Conservation (phyloP, 2,113 vertebrate species). For the Ranitomeya variabilis region DNA sequence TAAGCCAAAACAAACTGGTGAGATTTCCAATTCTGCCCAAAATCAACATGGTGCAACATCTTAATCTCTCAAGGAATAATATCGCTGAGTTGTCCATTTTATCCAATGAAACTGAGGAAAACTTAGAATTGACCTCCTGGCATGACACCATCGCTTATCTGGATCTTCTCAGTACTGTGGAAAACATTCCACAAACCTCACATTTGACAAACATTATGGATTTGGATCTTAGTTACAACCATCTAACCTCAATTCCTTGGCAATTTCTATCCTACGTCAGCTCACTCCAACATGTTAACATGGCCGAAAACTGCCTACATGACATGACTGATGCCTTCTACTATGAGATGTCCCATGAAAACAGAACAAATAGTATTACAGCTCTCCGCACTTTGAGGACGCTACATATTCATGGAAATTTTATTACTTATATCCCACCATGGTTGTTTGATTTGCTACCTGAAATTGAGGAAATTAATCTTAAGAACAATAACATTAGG, state of each 20-base stretch:
- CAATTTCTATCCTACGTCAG: slow-evolving; percentile 70
- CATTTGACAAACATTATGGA: slow-evolving; percentile 63
- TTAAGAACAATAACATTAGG: slow-evolving; percentile 71
- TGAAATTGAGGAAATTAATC: slow-evolving; percentile 71
- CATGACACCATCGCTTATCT: slow-evolving; percentile 66
- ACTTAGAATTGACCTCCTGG: slow-evolving; percentile 62
- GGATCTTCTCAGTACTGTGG: not conserved
- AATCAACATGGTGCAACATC: slow-evolving; percentile 65
- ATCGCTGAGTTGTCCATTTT: slow-evolving; percentile 66
- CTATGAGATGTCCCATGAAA: fast-evolving
- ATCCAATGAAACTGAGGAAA: slow-evolving; percentile 38
- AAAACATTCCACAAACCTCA: not conserved
- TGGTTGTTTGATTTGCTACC: slow-evolving; percentile 71
- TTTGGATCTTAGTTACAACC: slow-evolving; percentile 80
- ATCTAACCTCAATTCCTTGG: slow-evolving; percentile 70
- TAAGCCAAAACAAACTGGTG: slow-evolving; percentile 77
- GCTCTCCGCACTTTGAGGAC: slow-evolving; percentile 63
- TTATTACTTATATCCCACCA: slow-evolving; percentile 65
- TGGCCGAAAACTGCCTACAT: slow-evolving; percentile 77
- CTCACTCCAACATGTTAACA: slow-evolving; percentile 71
- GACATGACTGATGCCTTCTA: slow-evolving; percentile 58
- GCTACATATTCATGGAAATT: slow-evolving; percentile 72
- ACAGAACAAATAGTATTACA: fast-evolving
- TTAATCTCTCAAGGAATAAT: slow-evolving; percentile 78
- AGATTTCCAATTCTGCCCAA: slow-evolving; percentile 74